Evolutionary conservation across 2,888 invertebrate genomes (phyloP), one percentile per base, ranked within the genome.

Genomic region (Drosophila leonis): DNA sequence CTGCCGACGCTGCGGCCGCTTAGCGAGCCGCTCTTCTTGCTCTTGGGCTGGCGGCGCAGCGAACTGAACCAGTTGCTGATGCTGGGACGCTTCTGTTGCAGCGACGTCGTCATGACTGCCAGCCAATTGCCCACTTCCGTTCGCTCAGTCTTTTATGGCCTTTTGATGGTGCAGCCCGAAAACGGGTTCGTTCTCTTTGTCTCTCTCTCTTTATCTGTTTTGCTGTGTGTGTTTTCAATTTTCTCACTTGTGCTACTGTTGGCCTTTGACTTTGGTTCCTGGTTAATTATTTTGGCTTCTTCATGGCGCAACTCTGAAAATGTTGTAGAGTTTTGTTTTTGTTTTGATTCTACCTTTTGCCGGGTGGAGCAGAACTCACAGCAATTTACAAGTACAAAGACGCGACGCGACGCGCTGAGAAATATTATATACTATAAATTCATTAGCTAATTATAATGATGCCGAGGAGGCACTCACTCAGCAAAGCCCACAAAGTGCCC

Each of bases 1-100:
- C 83, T 93, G 62, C 89, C 91, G 4, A 74, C 82, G 13, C 78
- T 75, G 33, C 82, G 69, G 56, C 66, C 75, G 57, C 77, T 69
- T 31, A 49, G 57, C 18, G 65, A 48, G 51, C 64, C 48, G 48
- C 88, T 91, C 80, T 92, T 93, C 80, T 92, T 93, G 56, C 78
- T 87, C 79, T 93, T 93, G 12, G 93, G 92, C 78, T 92, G 93
- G 7, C 97, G 95, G 85, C 96, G 95, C 91, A 97, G 92, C 75
- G 97, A 97, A 78, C 96, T 96, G 93, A 97, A 97, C 97, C 97
- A 97, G 92, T 95, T 96, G 82, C 95, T 95, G 72, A 96, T 95
- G 82, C 95, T 95, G 84, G 95, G 95, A 77, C 95, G 95, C 83
- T 95, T 94, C 92, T 95, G 95, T 81, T 95, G 94, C 83, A 94